phyloP scores from a whole-genome alignment of 2,113 vertebrate genomes.

The Corynorhinus townsendii region DNA sequence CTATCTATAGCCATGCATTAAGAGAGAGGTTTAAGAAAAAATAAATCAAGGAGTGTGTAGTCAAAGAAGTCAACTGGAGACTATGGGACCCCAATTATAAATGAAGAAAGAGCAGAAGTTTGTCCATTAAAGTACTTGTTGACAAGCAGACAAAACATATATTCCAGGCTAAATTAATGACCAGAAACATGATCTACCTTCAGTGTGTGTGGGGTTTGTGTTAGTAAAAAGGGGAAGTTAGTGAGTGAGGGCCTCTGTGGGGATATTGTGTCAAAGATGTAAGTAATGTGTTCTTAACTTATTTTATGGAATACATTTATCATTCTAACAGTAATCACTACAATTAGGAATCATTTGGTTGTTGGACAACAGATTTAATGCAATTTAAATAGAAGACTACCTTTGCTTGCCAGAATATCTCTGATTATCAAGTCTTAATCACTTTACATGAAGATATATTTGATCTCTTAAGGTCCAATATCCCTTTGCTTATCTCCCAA shows the following conservation, averaged over 20 bases:
- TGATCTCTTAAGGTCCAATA: not conserved
- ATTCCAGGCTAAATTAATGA: not conserved
- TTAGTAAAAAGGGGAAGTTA: not conserved
- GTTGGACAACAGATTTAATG: not conserved
- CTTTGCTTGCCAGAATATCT: not conserved
- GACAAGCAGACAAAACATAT: not conserved
- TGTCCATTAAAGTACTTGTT: not conserved
- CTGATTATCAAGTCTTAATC: not conserved
- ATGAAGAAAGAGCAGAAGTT: not conserved
- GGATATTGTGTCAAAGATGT: not conserved
- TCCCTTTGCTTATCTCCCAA: not conserved
- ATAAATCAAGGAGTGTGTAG: not conserved
- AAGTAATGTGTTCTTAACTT: not conserved
- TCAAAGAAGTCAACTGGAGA: not conserved
- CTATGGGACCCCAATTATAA: not conserved
- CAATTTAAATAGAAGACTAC: not conserved
- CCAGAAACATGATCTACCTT: not conserved
- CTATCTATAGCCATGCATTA: not conserved
- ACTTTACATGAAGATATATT: not conserved
- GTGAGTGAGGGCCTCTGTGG: not conserved
- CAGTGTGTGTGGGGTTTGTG: not conserved
- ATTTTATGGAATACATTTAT: not conserved
- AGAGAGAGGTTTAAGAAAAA: not conserved
- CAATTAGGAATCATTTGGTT: not conserved
- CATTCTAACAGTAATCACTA: not conserved